phyloP scores from a whole-genome alignment of 2,113 vertebrate genomes.

The Notechis scutatus region DNA sequence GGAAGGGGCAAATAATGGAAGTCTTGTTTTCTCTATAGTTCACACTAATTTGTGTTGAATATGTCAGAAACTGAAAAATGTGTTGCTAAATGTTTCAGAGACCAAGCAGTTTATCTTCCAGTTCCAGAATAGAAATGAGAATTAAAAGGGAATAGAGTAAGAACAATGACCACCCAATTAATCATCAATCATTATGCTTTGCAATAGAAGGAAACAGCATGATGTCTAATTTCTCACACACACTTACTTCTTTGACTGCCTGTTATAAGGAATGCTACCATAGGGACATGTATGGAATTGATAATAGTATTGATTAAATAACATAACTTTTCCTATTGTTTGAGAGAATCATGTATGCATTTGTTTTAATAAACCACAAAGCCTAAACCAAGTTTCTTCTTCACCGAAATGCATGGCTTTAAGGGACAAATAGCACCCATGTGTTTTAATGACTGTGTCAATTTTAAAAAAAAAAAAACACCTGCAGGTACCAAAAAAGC shows the following conservation, averaged over 20 bases:
- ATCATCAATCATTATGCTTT: conserved; percentile 17
- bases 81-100: conserved; percentile 21
- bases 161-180: not conserved
- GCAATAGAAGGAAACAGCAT: not conserved
- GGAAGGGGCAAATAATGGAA: conserved; percentile 32
- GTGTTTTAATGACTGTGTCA: not conserved
- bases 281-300: not conserved
- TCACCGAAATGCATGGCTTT: not conserved
- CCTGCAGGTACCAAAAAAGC: not conserved
- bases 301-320: not conserved
- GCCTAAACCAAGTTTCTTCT: not conserved
- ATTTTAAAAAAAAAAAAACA: not conserved
- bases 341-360: not conserved
- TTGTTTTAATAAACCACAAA: not conserved
- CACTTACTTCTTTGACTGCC: conserved; percentile 5
- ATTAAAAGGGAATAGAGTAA: not conserved
- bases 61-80: conserved; percentile 13
- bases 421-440: not conserved
- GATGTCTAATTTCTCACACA: not conserved
- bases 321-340: not conserved
- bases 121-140: not conserved
- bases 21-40: conserved; percentile 28
- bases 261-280: not conserved
- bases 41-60: conserved; percentile 31
- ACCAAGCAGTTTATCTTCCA: conserved; percentile 29